phyloP scores from a whole-genome alignment of 2,888 invertebrate genomes.

The Gymnoscelis rufifasciata region DNA sequence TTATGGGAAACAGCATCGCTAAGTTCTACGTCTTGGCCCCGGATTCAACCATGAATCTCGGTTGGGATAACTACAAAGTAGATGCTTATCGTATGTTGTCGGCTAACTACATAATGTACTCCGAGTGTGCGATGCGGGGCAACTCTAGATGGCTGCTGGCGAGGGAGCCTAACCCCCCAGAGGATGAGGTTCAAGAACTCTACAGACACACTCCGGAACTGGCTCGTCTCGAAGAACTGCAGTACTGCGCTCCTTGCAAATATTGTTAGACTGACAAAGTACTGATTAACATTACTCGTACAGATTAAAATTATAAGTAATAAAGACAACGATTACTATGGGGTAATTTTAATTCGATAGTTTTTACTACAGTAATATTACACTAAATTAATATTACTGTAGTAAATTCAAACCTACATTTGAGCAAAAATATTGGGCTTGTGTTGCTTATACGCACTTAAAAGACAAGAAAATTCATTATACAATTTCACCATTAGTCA shows the following conservation, averaged over 20 bases:
- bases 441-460: too few relatives aligned
- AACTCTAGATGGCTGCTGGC: neutral
- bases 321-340: too few relatives aligned
- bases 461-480: too few relatives aligned
- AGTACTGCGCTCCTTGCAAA: neutral
- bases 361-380: too few relatives aligned
- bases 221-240: neutral
- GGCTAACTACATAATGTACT: neutral
- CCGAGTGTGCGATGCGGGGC: neutral
- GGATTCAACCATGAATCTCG: neutral
- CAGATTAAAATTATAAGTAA: too few relatives aligned
- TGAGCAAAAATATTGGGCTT: too few relatives aligned
- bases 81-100: neutral
- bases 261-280: too few relatives aligned
- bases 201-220: neutral
- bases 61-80: conserved; percentile 1
- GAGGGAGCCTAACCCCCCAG: neutral
- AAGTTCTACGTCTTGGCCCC: neutral
- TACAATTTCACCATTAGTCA: too few relatives aligned
- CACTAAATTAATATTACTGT: too few relatives aligned
- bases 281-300: too few relatives aligned
- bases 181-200: neutral
- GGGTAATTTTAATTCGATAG: too few relatives aligned
- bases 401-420: too few relatives aligned
- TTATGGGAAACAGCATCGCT: neutral